Evolutionary conservation across 1,140 invertebrate species (phyloP).

Genomic region (Eueides isabella): DNA sequence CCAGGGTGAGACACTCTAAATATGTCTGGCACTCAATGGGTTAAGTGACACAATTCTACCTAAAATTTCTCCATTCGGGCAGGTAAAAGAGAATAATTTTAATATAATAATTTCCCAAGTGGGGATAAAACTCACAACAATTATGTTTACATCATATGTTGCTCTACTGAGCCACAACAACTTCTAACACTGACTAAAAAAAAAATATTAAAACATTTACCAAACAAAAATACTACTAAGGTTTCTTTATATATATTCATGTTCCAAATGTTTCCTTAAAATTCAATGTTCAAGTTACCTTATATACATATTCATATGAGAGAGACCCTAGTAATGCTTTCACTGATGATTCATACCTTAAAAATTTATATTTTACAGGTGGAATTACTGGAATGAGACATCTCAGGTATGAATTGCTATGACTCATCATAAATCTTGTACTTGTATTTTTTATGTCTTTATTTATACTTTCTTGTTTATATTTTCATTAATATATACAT

Average conservation of each 20-base stretch:
- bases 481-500: no score
- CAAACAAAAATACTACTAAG: neutral
- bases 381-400: neutral
- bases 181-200: no score
- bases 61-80: no score
- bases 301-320: neutral
- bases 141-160: no score
- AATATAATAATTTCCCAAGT: no score
- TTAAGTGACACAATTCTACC: no score
- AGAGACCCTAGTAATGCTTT: conserved; percentile 5
- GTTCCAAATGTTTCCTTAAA: neutral
- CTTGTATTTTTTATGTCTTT: neutral
- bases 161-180: no score
- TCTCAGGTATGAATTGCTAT: neutral
- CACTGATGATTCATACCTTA: neutral
- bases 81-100: no score
- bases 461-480: neutral
- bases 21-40: no score
- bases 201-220: neutral
- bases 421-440: neutral
- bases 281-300: neutral
- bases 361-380: neutral
- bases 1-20: no score
- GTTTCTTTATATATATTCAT: neutral
- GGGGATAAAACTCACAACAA: no score